Evolutionary conservation across 2,113 vertebrate species (phyloP), one percentile per base, ranked within the genome.

Genomic region (Halcyon malimbica): DNA sequence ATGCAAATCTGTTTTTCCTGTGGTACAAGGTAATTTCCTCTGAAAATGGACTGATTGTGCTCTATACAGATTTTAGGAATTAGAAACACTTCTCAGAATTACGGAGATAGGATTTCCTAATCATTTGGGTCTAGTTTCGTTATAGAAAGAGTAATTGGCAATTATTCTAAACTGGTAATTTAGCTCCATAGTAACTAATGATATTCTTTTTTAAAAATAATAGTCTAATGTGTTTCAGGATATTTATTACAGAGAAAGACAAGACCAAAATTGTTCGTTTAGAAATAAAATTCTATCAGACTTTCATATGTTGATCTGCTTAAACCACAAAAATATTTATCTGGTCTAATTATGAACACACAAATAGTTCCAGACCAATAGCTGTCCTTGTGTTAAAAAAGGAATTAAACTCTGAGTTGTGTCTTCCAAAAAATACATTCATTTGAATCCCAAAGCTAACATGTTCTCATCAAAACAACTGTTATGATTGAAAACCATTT

Each of bases 241-340:
- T 28, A 29, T 68, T 83, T 97, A 41, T 25, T 63, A 92, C 31
- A 89, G 17, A 82, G 8, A 16, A 68, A 96, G 77, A 54, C 12
- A 89, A 87, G 56, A 48, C 9, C 69, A 68, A 95, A 93, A 80
- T 16, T 57, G 33, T 19, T 84, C 63, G 76, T 53, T 94, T 68
- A 71, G n/a, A 89, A 95, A 79, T 56, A 48, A 95, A 94, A 92
- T 44, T 93, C 39, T 82, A 64, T 59, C 83, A 97, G 84, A 86
- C 33, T 63, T 48, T 53, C 50, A 51, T 42, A 71, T 44, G 37
- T 41, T 13, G 48, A 69, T 54, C 29, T 67, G 15, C 69, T 91
- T 94, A 95, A 96, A 91, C 48, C 92, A 85, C 71, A 91, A 84
- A 57, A 82, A 46, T 74, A 90, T 57, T 94, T 35, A 83, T 28